Evolutionary conservation across 1,140 invertebrate species (phyloP).

Genomic region (Magallana ariakensis): DNA sequence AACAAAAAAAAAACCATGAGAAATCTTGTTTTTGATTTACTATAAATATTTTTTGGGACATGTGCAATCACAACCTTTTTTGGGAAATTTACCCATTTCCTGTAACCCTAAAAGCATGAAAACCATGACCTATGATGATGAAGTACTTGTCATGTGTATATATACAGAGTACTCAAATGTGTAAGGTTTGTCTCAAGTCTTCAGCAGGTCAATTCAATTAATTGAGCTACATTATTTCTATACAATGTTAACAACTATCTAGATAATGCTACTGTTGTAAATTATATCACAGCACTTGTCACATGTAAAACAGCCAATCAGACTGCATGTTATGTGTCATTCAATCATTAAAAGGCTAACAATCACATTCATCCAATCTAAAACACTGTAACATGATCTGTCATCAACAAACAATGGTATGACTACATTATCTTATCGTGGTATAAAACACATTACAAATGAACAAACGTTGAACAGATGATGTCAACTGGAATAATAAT

Average conservation of each 20-base stretch:
- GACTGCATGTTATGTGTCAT: not conserved
- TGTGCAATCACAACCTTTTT: too few species aligned
- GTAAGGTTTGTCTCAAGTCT: not conserved
- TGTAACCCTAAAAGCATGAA: too few species aligned
- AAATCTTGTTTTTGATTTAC: too few species aligned
- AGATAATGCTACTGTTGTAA: not conserved
- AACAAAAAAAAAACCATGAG: too few species aligned
- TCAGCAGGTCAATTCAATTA: constrained; percentile 16
- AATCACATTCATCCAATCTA: not conserved
- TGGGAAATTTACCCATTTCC: too few species aligned
- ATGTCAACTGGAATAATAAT: not conserved
- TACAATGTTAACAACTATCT: not conserved
- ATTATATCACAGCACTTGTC: constrained; percentile 34
- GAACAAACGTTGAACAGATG: not conserved
- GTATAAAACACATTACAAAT: not conserved
- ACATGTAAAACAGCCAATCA: constrained; percentile 8
- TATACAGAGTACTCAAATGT: too few species aligned
- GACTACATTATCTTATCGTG: not conserved
- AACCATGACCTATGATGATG: too few species aligned
- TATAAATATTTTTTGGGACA: too few species aligned
- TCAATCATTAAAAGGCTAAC: not conserved
- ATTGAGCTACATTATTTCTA: not conserved
- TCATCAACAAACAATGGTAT: not conserved
- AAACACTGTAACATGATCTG: constrained; percentile 11
- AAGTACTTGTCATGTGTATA: too few species aligned